A percentile compares a stretch with the other conserved stretches of the same genome.
phyloP scores from a whole-genome alignment of 37 sponge, comb jelly and placozoan species.

The Sycon ciliatum region DNA sequence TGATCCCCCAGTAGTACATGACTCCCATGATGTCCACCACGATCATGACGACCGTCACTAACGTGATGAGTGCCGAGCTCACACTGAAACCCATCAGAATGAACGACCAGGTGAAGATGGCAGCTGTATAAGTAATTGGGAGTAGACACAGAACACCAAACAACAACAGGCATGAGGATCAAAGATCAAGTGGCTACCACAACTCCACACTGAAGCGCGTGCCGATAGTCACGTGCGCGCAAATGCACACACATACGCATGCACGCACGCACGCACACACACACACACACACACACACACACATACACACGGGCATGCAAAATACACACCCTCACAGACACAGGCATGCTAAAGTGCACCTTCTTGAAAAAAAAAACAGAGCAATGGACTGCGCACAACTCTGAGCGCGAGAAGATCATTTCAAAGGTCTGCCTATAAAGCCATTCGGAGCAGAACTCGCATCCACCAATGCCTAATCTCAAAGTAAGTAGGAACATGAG shows the following conservation, averaged over 20 bases:
- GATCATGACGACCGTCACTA: constrained; percentile 62
- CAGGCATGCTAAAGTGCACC: too few relatives aligned
- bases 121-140: constrained; percentile 35
- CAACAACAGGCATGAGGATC: background rate
- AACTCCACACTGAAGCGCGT: background rate
- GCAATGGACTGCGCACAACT: too few relatives aligned
- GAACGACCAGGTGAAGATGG: constrained; percentile 76
- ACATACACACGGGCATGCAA: background rate
- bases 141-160: background rate
- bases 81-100: constrained; percentile 72
- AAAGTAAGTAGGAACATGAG: too few relatives aligned
- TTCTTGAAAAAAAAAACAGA: too few relatives aligned
- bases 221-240: background rate
- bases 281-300: background rate
- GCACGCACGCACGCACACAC: background rate
- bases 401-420: too few relatives aligned
- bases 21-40: constrained; percentile 81
- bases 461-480: too few relatives aligned
- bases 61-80: constrained; percentile 61
- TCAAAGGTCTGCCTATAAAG: too few relatives aligned
- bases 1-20: constrained; percentile 68
- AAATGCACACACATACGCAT: background rate
- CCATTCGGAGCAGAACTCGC: too few relatives aligned
- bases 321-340: too few relatives aligned
- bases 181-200: background rate